Conservation (phyloP, 2,113 vertebrate genomes). For the Dissostichus mawsoni region DNA sequence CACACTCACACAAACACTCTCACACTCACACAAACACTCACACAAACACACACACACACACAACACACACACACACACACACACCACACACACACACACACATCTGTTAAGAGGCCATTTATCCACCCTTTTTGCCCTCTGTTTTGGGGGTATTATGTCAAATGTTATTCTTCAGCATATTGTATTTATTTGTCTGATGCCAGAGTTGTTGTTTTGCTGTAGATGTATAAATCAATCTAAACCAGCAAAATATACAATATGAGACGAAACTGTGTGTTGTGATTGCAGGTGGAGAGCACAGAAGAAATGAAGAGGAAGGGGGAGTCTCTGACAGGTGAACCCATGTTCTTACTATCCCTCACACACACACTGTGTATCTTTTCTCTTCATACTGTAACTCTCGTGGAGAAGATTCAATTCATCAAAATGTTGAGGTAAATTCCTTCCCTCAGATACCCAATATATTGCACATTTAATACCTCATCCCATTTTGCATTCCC, state of each 20-base stretch:
- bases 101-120: no score
- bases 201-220: neutral
- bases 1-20: no score
- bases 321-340: slow-evolving; percentile 53
- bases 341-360: neutral
- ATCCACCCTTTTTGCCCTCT: no score
- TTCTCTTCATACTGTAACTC: neutral
- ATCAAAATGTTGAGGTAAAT: neutral
- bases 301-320: slow-evolving; percentile 56
- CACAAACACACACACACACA: slow-evolving; percentile 25
- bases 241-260: neutral
- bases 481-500: neutral
- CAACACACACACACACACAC: slow-evolving; percentile 3
- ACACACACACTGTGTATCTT: neutral
- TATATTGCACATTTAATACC: neutral
- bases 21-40: no score
- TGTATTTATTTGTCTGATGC: neutral
- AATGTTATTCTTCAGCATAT: neutral
- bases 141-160: neutral
- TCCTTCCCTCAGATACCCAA: neutral
- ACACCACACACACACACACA: slow-evolving; percentile 14
- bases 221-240: neutral
- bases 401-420: neutral
- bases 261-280: neutral
- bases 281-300: slow-evolving; percentile 34